Evolutionary conservation across 2,113 vertebrate genomes (phyloP).

Genomic region (Apteryx owenii): DNA sequence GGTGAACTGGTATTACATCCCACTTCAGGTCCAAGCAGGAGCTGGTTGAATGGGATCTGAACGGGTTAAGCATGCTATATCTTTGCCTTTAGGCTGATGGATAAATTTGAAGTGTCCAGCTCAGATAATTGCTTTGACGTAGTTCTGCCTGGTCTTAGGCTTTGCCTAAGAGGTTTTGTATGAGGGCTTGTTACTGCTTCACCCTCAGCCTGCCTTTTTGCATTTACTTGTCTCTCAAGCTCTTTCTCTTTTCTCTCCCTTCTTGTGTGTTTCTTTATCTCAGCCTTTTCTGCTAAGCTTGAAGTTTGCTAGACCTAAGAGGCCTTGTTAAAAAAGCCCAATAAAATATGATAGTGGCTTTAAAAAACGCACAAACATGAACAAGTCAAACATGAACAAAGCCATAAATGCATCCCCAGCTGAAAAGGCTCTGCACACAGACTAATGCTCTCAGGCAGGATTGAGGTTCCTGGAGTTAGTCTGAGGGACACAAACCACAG

Average conservation of each 20-base stretch:
- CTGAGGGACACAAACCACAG: neutral
- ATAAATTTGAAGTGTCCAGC: neutral
- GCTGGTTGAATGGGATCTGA: neutral
- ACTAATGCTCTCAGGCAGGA: neutral
- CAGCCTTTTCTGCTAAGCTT: neutral
- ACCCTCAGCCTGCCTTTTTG: neutral
- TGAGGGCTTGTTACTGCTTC: neutral
- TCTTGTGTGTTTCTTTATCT: neutral
- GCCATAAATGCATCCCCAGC: neutral
- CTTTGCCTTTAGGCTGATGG: neutral
- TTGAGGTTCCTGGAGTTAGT: neutral
- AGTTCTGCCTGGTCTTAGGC: neutral
- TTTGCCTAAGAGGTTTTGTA: neutral
- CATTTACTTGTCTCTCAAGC: neutral
- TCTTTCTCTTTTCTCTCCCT: neutral
- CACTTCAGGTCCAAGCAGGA: neutral
- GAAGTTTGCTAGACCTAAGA: constrained; percentile 6
- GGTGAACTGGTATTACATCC: neutral
- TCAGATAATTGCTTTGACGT: neutral
- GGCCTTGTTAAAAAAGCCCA: neutral
- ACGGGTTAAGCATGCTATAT: neutral
- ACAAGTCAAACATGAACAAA: neutral
- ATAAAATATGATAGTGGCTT: constrained; percentile 27
- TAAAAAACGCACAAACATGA: neutral
- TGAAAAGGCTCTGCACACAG: neutral